Evolutionary conservation across 2,888 invertebrate species (phyloP).

Genomic region (Agriopis aurantiaria): DNA sequence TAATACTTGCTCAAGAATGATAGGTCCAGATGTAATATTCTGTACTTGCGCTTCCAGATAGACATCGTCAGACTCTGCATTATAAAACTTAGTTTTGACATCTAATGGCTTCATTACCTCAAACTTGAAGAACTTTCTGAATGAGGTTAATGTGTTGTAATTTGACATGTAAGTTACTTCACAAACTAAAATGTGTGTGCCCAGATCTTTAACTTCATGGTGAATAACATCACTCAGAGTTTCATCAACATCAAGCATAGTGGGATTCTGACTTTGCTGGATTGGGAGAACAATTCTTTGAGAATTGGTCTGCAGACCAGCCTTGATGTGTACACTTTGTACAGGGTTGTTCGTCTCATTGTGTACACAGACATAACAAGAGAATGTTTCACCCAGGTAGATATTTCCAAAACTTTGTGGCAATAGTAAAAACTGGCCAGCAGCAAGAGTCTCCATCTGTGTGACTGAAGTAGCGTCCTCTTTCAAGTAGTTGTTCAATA

Average conservation of each 20-base stretch:
- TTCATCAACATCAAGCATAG: slow-evolving; percentile 90
- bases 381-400: slow-evolving; percentile 99
- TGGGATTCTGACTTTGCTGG: slow-evolving; percentile 88
- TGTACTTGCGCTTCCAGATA: slow-evolving; percentile 92
- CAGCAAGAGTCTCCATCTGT: slow-evolving; percentile 92
- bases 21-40: slow-evolving; percentile 97
- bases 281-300: slow-evolving; percentile 94
- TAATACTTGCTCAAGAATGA: slow-evolving; percentile 97
- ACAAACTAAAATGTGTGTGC: slow-evolving; percentile 98
- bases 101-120: slow-evolving; percentile 98
- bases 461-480: slow-evolving; percentile 94
- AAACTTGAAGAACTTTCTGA: slow-evolving; percentile 99
- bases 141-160: slow-evolving; percentile 91
- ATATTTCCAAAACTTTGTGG: slow-evolving; percentile 99
- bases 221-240: slow-evolving; percentile 98
- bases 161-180: slow-evolving; percentile 96
- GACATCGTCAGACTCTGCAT: slow-evolving; percentile 94
- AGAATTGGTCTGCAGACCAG: slow-evolving; percentile 97
- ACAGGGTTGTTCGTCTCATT: slow-evolving; percentile 96
- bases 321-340: slow-evolving; percentile 94
- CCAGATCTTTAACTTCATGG: slow-evolving; percentile 99
- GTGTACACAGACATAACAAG: slow-evolving; percentile 98
- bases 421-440: slow-evolving; percentile 95
- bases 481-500: slow-evolving; percentile 91
- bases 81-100: slow-evolving; percentile 99